Evolutionary conservation across 2,797 vertebrate genomes (phyloP).

Genomic region (Pantherophis alleghaniensis): DNA sequence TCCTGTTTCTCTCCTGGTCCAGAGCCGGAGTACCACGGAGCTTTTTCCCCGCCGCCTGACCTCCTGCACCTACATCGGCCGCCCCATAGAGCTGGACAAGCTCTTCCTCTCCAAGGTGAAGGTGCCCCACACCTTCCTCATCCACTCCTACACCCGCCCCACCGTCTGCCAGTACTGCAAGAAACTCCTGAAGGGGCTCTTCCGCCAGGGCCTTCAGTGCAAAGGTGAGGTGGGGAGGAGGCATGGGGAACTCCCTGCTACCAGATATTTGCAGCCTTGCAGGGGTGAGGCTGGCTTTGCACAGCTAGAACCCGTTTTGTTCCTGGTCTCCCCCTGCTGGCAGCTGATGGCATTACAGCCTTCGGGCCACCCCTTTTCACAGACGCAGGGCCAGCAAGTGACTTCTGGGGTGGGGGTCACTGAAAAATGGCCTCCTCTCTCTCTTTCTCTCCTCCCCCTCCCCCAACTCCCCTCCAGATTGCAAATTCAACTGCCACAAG

Average conservation of each 20-base stretch:
- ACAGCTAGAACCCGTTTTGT: not conserved
- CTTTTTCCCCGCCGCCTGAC: slow-evolving; percentile 54
- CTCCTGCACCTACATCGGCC: slow-evolving; percentile 76
- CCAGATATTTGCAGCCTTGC: not conserved
- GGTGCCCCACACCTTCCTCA: slow-evolving; percentile 90
- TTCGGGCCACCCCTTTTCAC: not conserved
- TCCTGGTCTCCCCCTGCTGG: not conserved
- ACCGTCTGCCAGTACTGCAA: slow-evolving; percentile 94
- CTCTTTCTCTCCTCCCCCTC: not conserved
- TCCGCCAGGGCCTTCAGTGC: slow-evolving; percentile 91
- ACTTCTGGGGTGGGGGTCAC: accelerated
- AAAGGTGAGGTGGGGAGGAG: slow-evolving; percentile 76
- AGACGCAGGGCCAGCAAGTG: accelerated
- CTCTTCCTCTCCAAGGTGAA: slow-evolving; percentile 90
- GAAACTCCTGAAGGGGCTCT: slow-evolving; percentile 87
- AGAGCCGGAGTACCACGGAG: slow-evolving; percentile 57
- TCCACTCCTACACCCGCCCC: slow-evolving; percentile 90
- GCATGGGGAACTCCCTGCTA: not conserved
- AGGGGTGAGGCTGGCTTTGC: not conserved
- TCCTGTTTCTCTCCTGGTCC: accelerated
- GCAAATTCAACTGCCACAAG: slow-evolving; percentile 94
- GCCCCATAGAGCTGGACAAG: slow-evolving; percentile 90
- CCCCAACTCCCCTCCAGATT: slow-evolving; percentile 71
- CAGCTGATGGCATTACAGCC: not conserved
- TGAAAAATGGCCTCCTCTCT: too few species aligned